phyloP scores from a whole-genome alignment of 2,797 vertebrate genomes.

The Galagoides demidoff region DNA sequence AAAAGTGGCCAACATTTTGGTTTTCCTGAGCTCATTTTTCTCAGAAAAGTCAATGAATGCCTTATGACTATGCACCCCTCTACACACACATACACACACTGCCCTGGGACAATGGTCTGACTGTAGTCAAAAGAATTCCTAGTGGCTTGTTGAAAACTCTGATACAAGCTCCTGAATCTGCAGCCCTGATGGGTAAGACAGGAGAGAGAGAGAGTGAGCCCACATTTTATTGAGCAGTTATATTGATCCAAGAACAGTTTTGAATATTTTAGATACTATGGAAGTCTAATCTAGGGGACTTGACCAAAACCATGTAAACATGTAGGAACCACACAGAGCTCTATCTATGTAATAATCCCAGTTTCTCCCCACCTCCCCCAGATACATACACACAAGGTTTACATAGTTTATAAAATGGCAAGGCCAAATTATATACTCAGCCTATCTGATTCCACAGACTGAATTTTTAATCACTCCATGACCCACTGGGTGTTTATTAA shows the following conservation, averaged over 20 bases:
- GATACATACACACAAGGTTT: background rate
- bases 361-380: background rate
- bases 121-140: background rate
- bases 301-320: background rate
- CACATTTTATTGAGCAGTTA: background rate
- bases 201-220: background rate
- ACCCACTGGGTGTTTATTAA: background rate
- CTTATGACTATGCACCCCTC: background rate
- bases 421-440: background rate
- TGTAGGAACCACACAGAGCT: background rate
- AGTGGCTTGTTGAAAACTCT: background rate
- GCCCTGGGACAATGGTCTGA: background rate
- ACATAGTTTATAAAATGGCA: background rate
- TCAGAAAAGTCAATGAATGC: slow-evolving; percentile 59
- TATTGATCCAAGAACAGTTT: background rate
- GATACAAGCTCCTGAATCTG: background rate
- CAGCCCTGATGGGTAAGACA: background rate
- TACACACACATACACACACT: background rate
- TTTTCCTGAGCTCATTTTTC: slow-evolving; percentile 68
- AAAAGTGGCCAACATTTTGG: slow-evolving; percentile 55
- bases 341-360: background rate
- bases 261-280: background rate
- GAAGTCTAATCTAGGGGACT: background rate
- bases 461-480: background rate
- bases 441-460: background rate